phyloP scores from a whole-genome alignment of 2,113 vertebrate genomes.

The Aramus guarauna region DNA sequence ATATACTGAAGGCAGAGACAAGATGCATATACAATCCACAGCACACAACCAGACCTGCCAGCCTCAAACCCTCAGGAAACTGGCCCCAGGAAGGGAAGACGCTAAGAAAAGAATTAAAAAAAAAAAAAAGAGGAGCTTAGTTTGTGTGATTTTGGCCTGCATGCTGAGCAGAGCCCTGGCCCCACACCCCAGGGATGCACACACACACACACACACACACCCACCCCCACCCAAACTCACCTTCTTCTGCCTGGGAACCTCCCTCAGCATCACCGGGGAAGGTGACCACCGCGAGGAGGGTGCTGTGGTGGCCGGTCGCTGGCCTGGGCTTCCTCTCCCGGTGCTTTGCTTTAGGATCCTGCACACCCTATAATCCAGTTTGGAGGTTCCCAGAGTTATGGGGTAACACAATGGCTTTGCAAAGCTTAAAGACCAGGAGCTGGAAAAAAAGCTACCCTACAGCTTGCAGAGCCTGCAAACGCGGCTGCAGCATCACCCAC shows the following conservation, averaged over 20 bases:
- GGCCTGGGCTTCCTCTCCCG: not conserved
- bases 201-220: no score
- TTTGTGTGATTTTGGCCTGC: not conserved
- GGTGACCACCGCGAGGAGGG: accelerated
- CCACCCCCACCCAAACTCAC: not conserved
- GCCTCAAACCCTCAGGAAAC: not conserved
- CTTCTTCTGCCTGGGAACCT: not conserved
- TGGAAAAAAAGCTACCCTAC: not conserved
- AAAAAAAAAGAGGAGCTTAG: not conserved
- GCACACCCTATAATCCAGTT: not conserved
- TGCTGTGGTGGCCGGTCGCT: not conserved
- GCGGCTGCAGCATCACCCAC: accelerated
- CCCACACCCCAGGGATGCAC: not conserved
- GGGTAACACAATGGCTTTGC: not conserved
- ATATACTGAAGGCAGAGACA: not conserved
- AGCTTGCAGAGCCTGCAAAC: not conserved
- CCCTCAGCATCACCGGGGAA: accelerated
- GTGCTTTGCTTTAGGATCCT: not conserved
- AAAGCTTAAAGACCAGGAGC: not conserved
- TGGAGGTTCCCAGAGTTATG: not conserved
- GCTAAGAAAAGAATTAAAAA: not conserved
- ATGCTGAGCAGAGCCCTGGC: not conserved
- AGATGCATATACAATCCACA: not conserved
- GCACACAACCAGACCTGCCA: not conserved
- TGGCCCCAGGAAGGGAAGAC: not conserved